These are phyloP conservation scores for Lophotis ruficrista DNA, from an alignment of 2,113 vertebrate genomes.

Conservation along the genomic window DNA sequence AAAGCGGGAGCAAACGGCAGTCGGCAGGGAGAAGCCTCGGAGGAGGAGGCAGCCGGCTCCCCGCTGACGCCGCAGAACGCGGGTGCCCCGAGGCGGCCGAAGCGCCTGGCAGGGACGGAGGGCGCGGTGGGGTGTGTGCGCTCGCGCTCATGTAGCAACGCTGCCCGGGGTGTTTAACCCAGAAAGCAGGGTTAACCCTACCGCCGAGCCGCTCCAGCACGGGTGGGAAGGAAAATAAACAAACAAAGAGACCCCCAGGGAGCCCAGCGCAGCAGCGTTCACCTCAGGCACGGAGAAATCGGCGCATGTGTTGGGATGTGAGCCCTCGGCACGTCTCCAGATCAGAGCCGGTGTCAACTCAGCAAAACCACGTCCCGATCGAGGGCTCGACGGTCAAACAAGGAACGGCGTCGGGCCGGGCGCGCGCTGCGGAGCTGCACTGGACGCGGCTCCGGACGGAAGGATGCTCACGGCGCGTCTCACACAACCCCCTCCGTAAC, in stretches of 20 bases:
- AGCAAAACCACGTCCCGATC: not conserved
- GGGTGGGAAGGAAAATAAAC: accelerated
- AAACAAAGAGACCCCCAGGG: accelerated
- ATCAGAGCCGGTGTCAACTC: not conserved
- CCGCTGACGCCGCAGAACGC: not conserved
- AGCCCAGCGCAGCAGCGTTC: accelerated
- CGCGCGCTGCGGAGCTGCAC: accelerated
- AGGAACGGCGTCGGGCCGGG: accelerated
- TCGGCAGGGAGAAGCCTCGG: not conserved
- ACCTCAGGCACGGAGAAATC: accelerated
- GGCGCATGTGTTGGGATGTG: accelerated
- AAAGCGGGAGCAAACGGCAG: not conserved
- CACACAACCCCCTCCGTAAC: accelerated
- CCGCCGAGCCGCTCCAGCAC: accelerated
- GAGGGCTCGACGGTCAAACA: accelerated
- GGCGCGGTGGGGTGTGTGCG: not conserved
- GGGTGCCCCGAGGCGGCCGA: not conserved
- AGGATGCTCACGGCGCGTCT: not conserved
- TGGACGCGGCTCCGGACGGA: accelerated
- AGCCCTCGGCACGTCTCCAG: accelerated
- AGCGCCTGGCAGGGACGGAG: not conserved
- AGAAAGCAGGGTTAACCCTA: not conserved
- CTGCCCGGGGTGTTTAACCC: not conserved
- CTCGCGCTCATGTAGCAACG: not conserved
- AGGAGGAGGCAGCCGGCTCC: not conserved